A percentile compares a stretch with the other conserved stretches of the same genome.
Conservation (phyloP, 2,113 vertebrate genomes). For the Pseudorasbora parva region DNA sequence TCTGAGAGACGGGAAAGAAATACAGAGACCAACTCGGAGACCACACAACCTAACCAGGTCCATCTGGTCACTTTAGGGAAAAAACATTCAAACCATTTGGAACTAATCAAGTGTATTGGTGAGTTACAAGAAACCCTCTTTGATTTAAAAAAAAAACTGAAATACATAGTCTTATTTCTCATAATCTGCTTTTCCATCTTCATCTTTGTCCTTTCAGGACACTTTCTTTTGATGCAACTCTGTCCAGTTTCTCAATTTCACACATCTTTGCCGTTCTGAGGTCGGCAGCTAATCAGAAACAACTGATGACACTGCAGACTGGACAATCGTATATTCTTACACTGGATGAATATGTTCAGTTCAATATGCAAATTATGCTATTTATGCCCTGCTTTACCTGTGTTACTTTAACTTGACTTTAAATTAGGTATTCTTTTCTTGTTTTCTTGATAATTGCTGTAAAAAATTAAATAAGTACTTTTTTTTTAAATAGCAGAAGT, state of each 20-base stretch:
- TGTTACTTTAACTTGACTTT: not conserved
- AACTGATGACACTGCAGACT: conserved; percentile 34
- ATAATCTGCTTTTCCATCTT: not conserved
- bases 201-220: not conserved
- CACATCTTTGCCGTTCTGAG: not conserved
- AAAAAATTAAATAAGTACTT: too few species aligned
- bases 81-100: not conserved
- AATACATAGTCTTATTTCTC: not conserved
- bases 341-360: not conserved
- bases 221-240: conserved; percentile 1
- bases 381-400: not conserved
- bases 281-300: conserved; percentile 37
- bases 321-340: not conserved
- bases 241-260: conserved; percentile 37
- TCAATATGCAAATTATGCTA: not conserved
- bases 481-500: not conserved
- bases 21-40: not conserved
- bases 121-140: not conserved
- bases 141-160: not conserved
- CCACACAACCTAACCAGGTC: not conserved
- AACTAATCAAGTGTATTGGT: conserved; percentile 26
- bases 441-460: not conserved
- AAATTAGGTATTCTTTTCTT: not conserved
- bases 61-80: conserved; percentile 16
- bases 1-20: not conserved